Percentiles rank a stretch among this genome's conserved stretches.
These are phyloP conservation scores for Apis florea DNA, from an alignment of 1,140 invertebrate genomes.

Conservation along the genomic window DNA sequence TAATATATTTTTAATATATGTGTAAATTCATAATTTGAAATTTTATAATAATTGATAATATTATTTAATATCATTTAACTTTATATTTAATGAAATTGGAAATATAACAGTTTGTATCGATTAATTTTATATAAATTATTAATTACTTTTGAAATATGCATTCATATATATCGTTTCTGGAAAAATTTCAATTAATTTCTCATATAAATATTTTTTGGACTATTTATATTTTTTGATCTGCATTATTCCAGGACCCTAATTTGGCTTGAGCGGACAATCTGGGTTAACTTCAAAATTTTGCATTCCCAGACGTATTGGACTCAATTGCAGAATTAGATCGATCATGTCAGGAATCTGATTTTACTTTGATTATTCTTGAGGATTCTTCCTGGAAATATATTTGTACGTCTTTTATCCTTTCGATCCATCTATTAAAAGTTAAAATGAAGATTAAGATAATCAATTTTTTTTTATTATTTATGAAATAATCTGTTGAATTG, in stretches of 20 bases:
- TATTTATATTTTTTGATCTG: background rate
- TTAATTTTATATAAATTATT: too few species aligned
- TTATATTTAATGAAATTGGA: background rate
- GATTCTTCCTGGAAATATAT: background rate
- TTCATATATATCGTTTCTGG: background rate
- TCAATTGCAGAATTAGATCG: slow-evolving; percentile 12
- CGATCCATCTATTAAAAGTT: background rate
- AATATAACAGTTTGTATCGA: background rate
- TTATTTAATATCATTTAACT: too few species aligned
- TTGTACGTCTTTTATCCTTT: background rate
- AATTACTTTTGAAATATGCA: background rate
- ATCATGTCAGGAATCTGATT: slow-evolving; percentile 13
- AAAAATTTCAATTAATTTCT: background rate
- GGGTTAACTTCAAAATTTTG: slow-evolving; percentile 16
- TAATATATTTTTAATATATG: too few species aligned
- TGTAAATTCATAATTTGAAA: too few species aligned
- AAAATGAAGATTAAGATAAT: background rate
- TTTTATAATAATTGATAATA: too few species aligned
- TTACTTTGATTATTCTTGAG: background rate
- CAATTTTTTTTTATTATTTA: too few species aligned
- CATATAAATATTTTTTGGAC: background rate
- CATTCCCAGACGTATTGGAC: background rate
- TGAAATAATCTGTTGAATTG: too few species aligned
- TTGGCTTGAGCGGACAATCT: background rate
- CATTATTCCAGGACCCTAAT: background rate